Evolutionary conservation across 2,888 invertebrate species (phyloP).

Genomic region (Gonocerus acuteangulatus): DNA sequence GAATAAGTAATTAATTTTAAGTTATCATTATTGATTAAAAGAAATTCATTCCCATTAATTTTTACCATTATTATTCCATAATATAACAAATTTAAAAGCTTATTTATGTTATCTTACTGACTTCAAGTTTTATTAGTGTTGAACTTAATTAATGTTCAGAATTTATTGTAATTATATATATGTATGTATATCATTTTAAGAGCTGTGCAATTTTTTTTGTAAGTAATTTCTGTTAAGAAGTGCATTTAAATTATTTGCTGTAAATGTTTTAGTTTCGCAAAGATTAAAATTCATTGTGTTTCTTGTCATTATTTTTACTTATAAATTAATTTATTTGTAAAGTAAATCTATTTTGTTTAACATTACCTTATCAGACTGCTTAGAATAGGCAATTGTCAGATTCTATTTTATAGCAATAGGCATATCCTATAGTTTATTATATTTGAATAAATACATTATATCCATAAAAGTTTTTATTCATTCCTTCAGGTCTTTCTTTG

Average conservation of each 20-base stretch:
- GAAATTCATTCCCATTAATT: not conserved
- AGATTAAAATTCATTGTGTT: conserved; percentile 5
- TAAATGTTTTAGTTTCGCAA: not conserved
- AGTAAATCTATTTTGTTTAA: conserved; percentile 25
- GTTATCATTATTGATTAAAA: not conserved
- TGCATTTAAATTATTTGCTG: conserved; percentile 21
- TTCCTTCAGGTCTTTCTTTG: too few relatives aligned
- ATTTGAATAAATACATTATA: conserved; percentile 21
- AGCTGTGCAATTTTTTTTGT: conserved; percentile 26
- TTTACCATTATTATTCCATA: not conserved
- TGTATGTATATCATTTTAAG: conserved; percentile 1
- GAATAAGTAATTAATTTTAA: not conserved
- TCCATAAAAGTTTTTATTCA: not conserved
- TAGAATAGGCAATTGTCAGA: conserved; percentile 15
- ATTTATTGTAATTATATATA: conserved; percentile 22
- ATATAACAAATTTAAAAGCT: not conserved
- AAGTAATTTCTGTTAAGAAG: conserved; percentile 4
- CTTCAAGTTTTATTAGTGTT: conserved; percentile 21
- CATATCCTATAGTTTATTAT: conserved; percentile 22
- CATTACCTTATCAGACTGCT: conserved; percentile 24
- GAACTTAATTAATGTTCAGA: conserved; percentile 18
- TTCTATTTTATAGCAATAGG: conserved; percentile 24
- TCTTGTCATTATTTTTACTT: conserved; percentile 12
- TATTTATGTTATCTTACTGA: not conserved
- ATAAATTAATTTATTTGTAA: conserved; percentile 25